Evolutionary conservation across 2,888 invertebrate genomes (phyloP), one percentile per base, ranked within the genome.

Genomic region (Erebia ligea): DNA sequence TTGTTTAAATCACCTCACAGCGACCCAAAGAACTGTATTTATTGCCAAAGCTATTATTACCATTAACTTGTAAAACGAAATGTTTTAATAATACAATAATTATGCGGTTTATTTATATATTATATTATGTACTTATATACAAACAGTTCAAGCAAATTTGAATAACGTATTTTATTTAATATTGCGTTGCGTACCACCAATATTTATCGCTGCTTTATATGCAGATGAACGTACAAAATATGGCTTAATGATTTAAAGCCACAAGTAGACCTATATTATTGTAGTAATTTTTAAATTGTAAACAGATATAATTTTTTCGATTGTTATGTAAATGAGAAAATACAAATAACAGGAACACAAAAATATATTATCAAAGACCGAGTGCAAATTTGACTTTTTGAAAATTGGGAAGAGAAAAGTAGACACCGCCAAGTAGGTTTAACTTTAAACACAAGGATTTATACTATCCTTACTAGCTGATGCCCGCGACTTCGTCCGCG

Each of bases 171-270:
- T 67, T 61, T 59, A 52, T 40, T 67, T 34, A 34, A 34, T 34
- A 34, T 34, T 34, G 34, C 34, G 61, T 57, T 61, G 40, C 34
- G 48, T 25, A 58, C 57, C 19, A 58, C 48, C 58, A 67, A 57
- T 48, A 58, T 67, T 67, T 67, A 67, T 67, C 25, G 67, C 58
- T 48, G 48, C 48, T 58, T 58, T 58, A 58, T 57, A 67, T 67
- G 66, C 66, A 66, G 58, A 67, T 67, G 57, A 67, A 67, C 45
- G 15, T 42, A 48, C 67, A 67, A 67, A 67, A 58, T 67, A 67
- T 67, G 67, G 57, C 45, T 45, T 67, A 67, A 67, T 67, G 45
- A 67, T 67, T 58, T 58, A 57, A 57, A 58, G 56, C 58, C 58
- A 67, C 58, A 67, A 67, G 45, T 57, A 67, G 21, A n/a, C n/a